Percentiles rank a stretch among this genome's conserved stretches.
These are phyloP conservation scores for Andricus curvator DNA, from an alignment of 2,888 invertebrate species.

Conservation along the genomic window DNA sequence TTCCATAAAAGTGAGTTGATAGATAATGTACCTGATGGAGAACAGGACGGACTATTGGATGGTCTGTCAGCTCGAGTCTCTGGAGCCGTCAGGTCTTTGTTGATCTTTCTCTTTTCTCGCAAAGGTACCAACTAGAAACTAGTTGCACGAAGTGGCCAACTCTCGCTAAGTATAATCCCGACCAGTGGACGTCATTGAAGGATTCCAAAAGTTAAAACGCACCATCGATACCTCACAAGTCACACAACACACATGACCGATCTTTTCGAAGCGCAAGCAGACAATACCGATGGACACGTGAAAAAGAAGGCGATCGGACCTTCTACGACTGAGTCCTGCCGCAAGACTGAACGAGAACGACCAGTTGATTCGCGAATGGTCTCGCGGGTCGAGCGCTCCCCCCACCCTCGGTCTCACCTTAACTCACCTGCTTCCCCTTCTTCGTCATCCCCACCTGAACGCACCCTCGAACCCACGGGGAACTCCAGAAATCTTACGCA, in stretches of 20 bases:
- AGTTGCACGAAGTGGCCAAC: conserved; percentile 15
- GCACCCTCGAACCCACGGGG: conserved; percentile 11
- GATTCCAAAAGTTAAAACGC: conserved; percentile 51
- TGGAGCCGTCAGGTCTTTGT: conserved; percentile 31
- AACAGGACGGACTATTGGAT: conserved; percentile 21
- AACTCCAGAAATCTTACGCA: background rate
- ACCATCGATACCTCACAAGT: conserved; percentile 57
- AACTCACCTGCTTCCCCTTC: conserved; percentile 47
- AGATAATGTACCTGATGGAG: conserved; percentile 17
- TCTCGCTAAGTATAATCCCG: conserved; percentile 59
- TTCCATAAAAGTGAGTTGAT: background rate
- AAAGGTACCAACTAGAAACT: conserved; percentile 31
- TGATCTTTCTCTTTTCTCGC: conserved; percentile 30
- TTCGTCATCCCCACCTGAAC: conserved; percentile 46
- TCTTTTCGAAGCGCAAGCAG: conserved; percentile 36
- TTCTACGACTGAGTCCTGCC: conserved; percentile 72
- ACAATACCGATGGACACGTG: conserved; percentile 41
- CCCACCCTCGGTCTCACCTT: conserved; percentile 44
- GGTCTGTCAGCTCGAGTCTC: conserved; percentile 30
- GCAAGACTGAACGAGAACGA: conserved; percentile 73
- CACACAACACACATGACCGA: conserved; percentile 49
- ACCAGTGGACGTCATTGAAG: conserved; percentile 55
- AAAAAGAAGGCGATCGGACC: conserved; percentile 54
- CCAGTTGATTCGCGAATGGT: conserved; percentile 59
- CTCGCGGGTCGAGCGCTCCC: conserved; percentile 46